Evolutionary conservation across 1,140 invertebrate genomes (phyloP), one percentile per base, ranked within the genome.

Genomic region (Calosoma granatense): DNA sequence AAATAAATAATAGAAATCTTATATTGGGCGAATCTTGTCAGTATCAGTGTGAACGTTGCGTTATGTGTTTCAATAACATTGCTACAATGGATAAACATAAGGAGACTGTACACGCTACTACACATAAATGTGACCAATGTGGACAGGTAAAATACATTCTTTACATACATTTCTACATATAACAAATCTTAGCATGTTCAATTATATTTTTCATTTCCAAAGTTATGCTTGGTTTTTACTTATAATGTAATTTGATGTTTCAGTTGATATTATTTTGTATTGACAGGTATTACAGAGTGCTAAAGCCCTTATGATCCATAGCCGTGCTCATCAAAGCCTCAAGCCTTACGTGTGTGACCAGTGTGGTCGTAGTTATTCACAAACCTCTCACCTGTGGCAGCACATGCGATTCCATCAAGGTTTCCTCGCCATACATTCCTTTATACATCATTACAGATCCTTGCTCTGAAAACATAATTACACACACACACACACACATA

Each of bases 371-470:
- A 78, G 78, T 22, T 81, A 81, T 58, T 80, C 79, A 0, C 79
- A 81, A 63, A 80, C 79, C 0, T 80, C 78, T 41, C 79, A 81
- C 60, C 68, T 81, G 58, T 81, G 79, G 78, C 79, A 80, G 51
- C 78, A 81, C 55, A 76, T 80, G 62, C 70, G 79, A 54, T 81
- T 81, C 57, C 79, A 81, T 61, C 78, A 76, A 69, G 76, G 76
- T 76, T 61, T 62, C 60, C n/a, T n/a, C n/a, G n/a, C n/a, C n/a
- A n/a, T n/a, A n/a, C n/a, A n/a, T n/a, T n/a, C 20, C 17, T 17
- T 43, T 55, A 36, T 55, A 43, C 17, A 43, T 41, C 12, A 14
- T 39, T 43, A 55, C 17, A 2, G 41, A 20, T 15, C 39, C 17
- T 43, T 55, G 3, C 14, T 20, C 6, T 9, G 15, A 20, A 6